Evolutionary conservation across 2,888 invertebrate species (phyloP).

Genomic region (Amaurobius ferox): DNA sequence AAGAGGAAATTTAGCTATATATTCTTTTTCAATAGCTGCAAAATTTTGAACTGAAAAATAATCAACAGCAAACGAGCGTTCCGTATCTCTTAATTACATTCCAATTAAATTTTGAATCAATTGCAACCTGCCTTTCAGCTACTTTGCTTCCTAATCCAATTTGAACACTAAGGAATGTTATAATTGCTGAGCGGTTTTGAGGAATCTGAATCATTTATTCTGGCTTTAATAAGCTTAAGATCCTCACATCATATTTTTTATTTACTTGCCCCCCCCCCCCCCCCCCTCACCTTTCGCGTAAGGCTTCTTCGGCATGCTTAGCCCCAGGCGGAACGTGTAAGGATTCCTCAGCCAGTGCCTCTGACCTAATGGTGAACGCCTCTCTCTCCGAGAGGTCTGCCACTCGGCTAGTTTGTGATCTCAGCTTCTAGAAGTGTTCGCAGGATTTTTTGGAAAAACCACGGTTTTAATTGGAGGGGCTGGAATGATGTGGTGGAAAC

Average conservation of each 20-base stretch:
- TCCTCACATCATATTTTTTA: neutral
- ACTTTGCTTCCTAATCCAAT: conserved; percentile 45
- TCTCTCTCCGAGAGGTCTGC: conserved; percentile 13
- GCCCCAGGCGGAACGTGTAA: conserved; percentile 56
- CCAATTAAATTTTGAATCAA: too few relatives aligned
- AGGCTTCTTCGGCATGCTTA: conserved; percentile 37
- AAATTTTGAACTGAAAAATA: too few relatives aligned
- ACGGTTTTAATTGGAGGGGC: neutral
- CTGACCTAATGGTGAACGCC: conserved; percentile 39
- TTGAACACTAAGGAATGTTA: conserved; percentile 43
- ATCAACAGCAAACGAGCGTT: too few relatives aligned
- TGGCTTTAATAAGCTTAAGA: conserved; percentile 64
- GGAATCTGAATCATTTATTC: conserved; percentile 65
- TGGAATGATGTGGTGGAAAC: neutral
- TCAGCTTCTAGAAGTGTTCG: neutral
- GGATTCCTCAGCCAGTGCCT: conserved; percentile 53
- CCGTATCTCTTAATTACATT: too few relatives aligned
- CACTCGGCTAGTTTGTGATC: neutral
- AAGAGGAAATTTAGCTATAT: too few relatives aligned
- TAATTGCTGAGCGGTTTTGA: conserved; percentile 59
- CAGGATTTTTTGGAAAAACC: neutral
- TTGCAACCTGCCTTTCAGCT: neutral
- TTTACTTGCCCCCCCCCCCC: conserved; percentile 6
- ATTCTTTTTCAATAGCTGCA: too few relatives aligned
- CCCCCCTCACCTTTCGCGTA: conserved; percentile 27